phyloP scores from a whole-genome alignment of 2,888 invertebrate species.

The Parelbella ahira region DNA sequence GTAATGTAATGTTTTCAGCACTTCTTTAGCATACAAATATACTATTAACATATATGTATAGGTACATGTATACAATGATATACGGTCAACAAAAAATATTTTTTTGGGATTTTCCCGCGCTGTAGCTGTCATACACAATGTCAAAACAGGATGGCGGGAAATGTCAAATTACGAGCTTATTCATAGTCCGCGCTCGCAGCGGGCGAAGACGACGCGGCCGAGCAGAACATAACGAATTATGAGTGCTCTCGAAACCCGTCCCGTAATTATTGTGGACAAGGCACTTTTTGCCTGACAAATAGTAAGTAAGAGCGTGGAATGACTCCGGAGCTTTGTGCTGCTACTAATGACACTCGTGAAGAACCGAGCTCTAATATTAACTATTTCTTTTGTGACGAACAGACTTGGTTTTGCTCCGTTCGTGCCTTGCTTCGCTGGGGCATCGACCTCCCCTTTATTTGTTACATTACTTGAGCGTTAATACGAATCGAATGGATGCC shows the following conservation, averaged over 20 bases:
- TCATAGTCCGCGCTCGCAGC: slow-evolving; percentile 39
- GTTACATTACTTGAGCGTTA: slow-evolving; percentile 73
- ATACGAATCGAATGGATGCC: slow-evolving; percentile 72
- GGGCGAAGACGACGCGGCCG: slow-evolving; percentile 59
- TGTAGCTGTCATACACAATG: no score
- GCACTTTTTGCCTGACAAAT: slow-evolving; percentile 79
- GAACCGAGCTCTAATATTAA: slow-evolving; percentile 72
- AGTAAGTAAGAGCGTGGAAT: slow-evolving; percentile 76
- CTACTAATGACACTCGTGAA: slow-evolving; percentile 74
- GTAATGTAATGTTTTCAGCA: no score
- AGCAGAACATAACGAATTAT: slow-evolving; percentile 80
- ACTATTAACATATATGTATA: no score
- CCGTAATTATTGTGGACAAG: slow-evolving; percentile 80
- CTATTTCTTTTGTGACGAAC: slow-evolving; percentile 76
- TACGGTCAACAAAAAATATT: no score
- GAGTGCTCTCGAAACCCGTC: slow-evolving; percentile 72
- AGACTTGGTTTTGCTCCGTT: slow-evolving; percentile 58
- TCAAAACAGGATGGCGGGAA: slow-evolving; percentile 53
- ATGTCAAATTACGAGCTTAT: slow-evolving; percentile 75
- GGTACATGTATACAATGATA: no score
- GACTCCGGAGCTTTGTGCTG: slow-evolving; percentile 72
- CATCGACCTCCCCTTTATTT: slow-evolving; percentile 73
- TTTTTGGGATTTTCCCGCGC: slow-evolving; percentile 26
- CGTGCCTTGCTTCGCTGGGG: slow-evolving; percentile 55
- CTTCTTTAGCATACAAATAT: no score